Evolutionary conservation across 1,140 invertebrate genomes (phyloP).

Genomic region (Ruditapes philippinarum): DNA sequence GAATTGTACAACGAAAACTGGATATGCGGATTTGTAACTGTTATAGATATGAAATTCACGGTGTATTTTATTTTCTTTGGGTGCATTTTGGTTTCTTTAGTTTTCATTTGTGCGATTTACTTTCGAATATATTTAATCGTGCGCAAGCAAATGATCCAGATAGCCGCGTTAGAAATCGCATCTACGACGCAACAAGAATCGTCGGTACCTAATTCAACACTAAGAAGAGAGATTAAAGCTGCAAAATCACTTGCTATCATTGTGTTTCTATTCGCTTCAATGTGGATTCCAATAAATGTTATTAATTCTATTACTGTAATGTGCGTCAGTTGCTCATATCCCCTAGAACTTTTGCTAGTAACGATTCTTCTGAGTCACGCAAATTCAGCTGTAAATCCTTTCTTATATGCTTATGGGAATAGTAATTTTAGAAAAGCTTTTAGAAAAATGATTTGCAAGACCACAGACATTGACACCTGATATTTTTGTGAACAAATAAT

Average conservation of each 20-base stretch:
- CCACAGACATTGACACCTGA: neutral
- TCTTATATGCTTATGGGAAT: conserved; percentile 95
- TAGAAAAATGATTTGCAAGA: conserved; percentile 75
- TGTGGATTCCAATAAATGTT: conserved; percentile 85
- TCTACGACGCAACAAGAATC: conserved; percentile 51
- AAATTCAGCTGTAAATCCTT: conserved; percentile 86
- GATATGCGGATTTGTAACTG: conserved; percentile 78
- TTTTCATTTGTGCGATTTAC: conserved; percentile 83
- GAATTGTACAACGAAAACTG: conserved; percentile 59
- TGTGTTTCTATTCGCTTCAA: conserved; percentile 81
- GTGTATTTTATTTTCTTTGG: conserved; percentile 85
- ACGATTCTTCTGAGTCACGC: conserved; percentile 90
- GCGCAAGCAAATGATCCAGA: conserved; percentile 75
- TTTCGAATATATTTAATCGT: conserved; percentile 83
- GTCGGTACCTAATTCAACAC: conserved; percentile 48
- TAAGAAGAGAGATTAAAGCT: conserved; percentile 80
- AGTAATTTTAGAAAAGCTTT: conserved; percentile 94
- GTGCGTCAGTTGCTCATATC: conserved; percentile 61
- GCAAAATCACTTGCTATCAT: conserved; percentile 84
- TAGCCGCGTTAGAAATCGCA: conserved; percentile 76
- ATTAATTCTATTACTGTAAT: conserved; percentile 79
- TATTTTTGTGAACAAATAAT: too few species aligned
- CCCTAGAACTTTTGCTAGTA: conserved; percentile 83
- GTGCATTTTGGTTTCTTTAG: conserved; percentile 80
- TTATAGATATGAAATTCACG: conserved; percentile 84